Percentiles rank a stretch among this genome's conserved stretches.
Evolutionary conservation across 2,888 invertebrate genomes (phyloP).

Genomic region (Mythimna vitellina): DNA sequence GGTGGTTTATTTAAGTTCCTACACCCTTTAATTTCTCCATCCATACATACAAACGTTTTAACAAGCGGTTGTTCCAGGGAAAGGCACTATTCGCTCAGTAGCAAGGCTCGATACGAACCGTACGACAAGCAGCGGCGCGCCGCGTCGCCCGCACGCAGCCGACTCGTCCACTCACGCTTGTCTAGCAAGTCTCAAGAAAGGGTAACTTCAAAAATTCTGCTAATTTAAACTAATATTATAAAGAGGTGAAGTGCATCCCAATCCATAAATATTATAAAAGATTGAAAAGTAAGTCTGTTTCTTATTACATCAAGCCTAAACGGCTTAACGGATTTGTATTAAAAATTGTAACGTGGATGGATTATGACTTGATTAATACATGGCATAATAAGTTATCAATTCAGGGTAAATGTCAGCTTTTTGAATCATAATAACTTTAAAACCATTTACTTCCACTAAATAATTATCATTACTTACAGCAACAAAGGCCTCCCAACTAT

Average conservation of each 20-base stretch:
- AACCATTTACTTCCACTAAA: background rate
- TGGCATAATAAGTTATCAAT: too few species aligned
- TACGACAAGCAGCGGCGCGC: conserved; percentile 64
- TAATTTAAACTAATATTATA: background rate
- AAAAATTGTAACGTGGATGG: too few species aligned
- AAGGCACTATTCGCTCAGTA: conserved; percentile 42
- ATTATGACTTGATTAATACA: too few species aligned
- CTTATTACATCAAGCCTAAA: too few species aligned
- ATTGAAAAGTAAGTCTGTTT: too few species aligned
- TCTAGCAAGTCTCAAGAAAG: conserved; percentile 27
- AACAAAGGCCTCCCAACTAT: conserved; percentile 73
- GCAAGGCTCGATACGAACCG: conserved; percentile 69
- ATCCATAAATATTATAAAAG: too few species aligned
- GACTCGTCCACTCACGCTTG: conserved; percentile 41
- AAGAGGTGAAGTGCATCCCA: too few species aligned
- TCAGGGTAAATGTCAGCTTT: too few species aligned
- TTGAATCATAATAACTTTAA: background rate
- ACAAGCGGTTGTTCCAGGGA: conserved; percentile 26
- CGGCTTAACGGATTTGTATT: too few species aligned
- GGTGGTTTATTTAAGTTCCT: too few species aligned
- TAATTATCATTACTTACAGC: background rate
- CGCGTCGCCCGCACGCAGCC: conserved; percentile 51
- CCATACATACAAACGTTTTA: background rate
- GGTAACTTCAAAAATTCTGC: conserved; percentile 25
- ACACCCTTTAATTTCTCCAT: too few species aligned